phyloP scores from a whole-genome alignment of 1,140 invertebrate genomes.

The Macrocentrus cingulum region DNA sequence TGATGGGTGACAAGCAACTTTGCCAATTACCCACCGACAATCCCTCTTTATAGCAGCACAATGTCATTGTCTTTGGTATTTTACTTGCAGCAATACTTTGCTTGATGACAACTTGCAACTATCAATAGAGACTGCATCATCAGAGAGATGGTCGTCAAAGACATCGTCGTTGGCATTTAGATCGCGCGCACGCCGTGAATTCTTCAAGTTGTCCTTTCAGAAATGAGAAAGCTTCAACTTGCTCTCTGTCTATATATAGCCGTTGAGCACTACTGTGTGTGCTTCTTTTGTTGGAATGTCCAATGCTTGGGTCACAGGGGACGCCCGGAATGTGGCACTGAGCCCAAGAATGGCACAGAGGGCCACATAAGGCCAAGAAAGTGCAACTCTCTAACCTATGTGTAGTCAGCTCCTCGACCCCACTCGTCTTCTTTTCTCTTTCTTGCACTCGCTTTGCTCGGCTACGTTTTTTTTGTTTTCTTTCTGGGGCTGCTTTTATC shows the following conservation, averaged over 20 bases:
- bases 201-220: slow-evolving; percentile 7
- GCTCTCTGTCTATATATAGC: not conserved
- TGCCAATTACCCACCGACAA: not conserved
- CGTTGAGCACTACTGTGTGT: too few relatives aligned
- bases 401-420: slow-evolving; percentile 33
- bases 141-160: too few relatives aligned
- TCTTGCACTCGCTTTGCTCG: slow-evolving; percentile 3
- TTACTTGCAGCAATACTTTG: too few relatives aligned
- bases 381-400: slow-evolving; percentile 21
- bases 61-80: not conserved
- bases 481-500: slow-evolving; percentile 2
- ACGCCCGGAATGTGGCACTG: not conserved
- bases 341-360: slow-evolving; percentile 2
- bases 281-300: slow-evolving; percentile 15
- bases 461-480: slow-evolving; percentile 17
- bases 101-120: too few relatives aligned
- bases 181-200: not conserved
- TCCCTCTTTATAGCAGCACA: not conserved
- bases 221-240: not conserved
- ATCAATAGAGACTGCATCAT: too few relatives aligned
- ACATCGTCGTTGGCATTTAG: too few relatives aligned
- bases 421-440: slow-evolving; percentile 35
- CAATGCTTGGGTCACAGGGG: slow-evolving; percentile 9
- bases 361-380: slow-evolving; percentile 20
- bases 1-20: not conserved